Conservation (phyloP, 2,888 invertebrate genomes). For the Alentia gelatinosa region DNA sequence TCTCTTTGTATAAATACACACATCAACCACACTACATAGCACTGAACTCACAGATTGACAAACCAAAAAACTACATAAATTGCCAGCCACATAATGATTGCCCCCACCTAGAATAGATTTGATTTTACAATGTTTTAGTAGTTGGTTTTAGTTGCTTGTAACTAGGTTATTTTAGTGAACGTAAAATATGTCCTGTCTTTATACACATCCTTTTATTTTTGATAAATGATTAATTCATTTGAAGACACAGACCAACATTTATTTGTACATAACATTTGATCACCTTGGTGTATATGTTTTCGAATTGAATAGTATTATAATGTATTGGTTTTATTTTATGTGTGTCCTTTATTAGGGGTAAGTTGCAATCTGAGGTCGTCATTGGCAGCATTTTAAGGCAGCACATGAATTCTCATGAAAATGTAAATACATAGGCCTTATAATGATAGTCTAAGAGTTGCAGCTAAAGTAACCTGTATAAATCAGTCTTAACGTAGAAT, state of each 20-base stretch:
- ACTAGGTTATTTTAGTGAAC: neutral
- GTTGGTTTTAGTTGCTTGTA: neutral
- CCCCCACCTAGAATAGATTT: no score
- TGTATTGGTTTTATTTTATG: neutral
- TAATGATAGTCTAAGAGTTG: neutral
- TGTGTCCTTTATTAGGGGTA: neutral
- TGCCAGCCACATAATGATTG: no score
- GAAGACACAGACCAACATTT: neutral
- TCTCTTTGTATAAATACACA: neutral
- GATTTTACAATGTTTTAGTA: no score
- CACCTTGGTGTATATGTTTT: neutral
- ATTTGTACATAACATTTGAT: neutral
- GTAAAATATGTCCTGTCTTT: neutral
- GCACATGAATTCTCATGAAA: neutral
- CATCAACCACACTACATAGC: neutral
- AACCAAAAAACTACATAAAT: neutral
- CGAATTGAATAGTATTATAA: neutral
- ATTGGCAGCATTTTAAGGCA: constrained; percentile 27
- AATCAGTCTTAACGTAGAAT: constrained; percentile 11
- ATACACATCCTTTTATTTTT: neutral
- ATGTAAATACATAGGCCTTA: neutral
- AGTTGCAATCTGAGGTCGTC: neutral
- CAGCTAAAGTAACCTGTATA: neutral
- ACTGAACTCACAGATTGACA: neutral
- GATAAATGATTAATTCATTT: neutral